Conservation (phyloP, 2,113 vertebrate genomes). For the Ellobius talpinus region DNA sequence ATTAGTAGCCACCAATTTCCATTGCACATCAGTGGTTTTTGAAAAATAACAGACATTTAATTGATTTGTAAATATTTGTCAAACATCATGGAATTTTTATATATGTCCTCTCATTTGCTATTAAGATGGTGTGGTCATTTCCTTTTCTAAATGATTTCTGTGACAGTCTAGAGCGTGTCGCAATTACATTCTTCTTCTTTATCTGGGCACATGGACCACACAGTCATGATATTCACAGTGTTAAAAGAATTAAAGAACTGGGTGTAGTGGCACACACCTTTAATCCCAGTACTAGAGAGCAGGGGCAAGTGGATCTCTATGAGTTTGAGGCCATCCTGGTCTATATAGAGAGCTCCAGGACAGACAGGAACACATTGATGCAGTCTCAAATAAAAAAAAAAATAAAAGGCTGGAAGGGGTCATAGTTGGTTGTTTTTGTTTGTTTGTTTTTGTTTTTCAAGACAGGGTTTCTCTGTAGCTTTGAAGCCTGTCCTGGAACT, state of each 20-base stretch:
- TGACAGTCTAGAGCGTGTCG: background rate
- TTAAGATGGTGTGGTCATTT: conserved; percentile 36
- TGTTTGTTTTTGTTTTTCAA: too few relatives aligned
- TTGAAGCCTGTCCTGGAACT: too few relatives aligned
- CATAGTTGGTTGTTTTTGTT: background rate
- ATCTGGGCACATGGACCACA: background rate
- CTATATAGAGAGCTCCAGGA: background rate
- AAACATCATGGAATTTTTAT: background rate
- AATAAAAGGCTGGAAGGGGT: background rate
- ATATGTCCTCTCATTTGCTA: conserved; percentile 2
- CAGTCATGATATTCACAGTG: background rate
- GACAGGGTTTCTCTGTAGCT: too few relatives aligned
- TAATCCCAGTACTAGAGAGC: background rate
- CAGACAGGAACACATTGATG: background rate
- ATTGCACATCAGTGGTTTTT: background rate
- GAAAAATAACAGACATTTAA: background rate
- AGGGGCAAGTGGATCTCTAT: background rate
- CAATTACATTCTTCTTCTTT: conserved; percentile 42
- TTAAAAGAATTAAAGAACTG: conserved; percentile 38
- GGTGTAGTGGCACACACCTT: background rate
- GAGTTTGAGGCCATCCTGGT: background rate
- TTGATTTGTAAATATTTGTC: background rate
- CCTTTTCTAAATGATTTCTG: background rate
- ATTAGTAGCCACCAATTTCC: background rate
- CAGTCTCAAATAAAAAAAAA: background rate